Percentiles rank a stretch among this genome's conserved stretches.
These are phyloP conservation scores for Mormyrus proboscirostris DNA, from an alignment of 2,797 vertebrate species.

Conservation along the genomic window DNA sequence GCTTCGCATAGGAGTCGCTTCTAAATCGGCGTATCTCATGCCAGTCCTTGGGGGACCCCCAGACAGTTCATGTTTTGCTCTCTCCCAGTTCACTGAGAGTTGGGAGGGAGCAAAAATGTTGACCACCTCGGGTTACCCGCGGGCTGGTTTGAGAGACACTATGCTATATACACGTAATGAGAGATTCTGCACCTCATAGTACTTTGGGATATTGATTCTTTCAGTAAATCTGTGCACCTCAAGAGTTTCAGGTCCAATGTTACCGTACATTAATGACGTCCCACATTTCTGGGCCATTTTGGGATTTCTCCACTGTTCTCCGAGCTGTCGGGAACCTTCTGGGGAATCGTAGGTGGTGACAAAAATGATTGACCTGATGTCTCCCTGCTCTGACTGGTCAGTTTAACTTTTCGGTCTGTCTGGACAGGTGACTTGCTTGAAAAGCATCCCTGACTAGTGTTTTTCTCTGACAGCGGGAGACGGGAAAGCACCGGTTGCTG, in stretches of 20 bases:
- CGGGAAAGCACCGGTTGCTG: slow-evolving; percentile 88
- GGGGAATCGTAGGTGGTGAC: not conserved
- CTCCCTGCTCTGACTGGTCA: not conserved
- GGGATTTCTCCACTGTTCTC: not conserved
- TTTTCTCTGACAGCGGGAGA: slow-evolving; percentile 71
- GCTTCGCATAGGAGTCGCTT: not conserved
- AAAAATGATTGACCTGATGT: not conserved
- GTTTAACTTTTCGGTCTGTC: not conserved
- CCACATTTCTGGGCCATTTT: not conserved
- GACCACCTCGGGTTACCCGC: too few relatives aligned
- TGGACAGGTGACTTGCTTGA: too few relatives aligned
- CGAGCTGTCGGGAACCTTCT: not conserved
- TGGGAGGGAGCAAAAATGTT: not conserved
- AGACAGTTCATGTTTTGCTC: too few relatives aligned
- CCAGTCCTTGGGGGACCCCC: too few relatives aligned
- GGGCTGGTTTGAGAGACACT: not conserved
- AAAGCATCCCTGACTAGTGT: not conserved
- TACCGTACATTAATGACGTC: not conserved
- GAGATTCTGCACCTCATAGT: not conserved
- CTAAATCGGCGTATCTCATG: not conserved
- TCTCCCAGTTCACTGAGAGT: not conserved
- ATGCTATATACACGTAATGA: not conserved
- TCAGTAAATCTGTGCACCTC: not conserved
- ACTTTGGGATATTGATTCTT: not conserved
- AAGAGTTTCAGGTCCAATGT: not conserved